Percentiles rank a stretch among this genome's conserved stretches.
These are phyloP conservation scores for Phycodurus eques DNA, from an alignment of 2,113 vertebrate genomes.

Conservation along the genomic window DNA sequence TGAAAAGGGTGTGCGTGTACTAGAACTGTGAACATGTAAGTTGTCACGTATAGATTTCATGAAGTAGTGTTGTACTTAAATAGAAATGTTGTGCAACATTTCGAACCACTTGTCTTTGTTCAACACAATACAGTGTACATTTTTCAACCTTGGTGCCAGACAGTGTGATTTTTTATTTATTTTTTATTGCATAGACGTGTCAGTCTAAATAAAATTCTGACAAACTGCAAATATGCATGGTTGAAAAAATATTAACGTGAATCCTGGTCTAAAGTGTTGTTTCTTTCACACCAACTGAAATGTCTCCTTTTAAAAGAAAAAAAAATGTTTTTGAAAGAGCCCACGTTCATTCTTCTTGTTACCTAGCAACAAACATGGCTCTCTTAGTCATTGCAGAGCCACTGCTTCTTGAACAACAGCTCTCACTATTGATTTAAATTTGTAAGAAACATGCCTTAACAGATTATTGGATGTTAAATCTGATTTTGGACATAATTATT, in stretches of 20 bases:
- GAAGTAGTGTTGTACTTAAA: not conserved
- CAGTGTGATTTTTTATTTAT: not conserved
- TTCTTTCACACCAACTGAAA: slow-evolving; percentile 53
- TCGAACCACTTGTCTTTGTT: not conserved
- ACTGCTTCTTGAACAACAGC: slow-evolving; percentile 31
- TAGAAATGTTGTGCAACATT: not conserved
- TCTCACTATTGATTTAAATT: not conserved
- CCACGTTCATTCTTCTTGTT: slow-evolving; percentile 75
- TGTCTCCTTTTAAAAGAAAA: slow-evolving; percentile 53
- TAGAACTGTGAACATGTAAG: slow-evolving; percentile 25
- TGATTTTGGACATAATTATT: not conserved
- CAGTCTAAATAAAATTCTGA: slow-evolving; percentile 12
- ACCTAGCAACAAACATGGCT: slow-evolving; percentile 83
- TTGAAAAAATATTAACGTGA: slow-evolving; percentile 34
- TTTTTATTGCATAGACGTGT: not conserved
- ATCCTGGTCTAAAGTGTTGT: slow-evolving; percentile 33
- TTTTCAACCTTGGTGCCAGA: not conserved
- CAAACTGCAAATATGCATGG: slow-evolving; percentile 7
- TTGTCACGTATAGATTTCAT: slow-evolving; percentile 6
- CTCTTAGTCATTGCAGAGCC: slow-evolving; percentile 72
- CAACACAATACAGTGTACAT: not conserved
- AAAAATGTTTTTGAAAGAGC: slow-evolving; percentile 75
- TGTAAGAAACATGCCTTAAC: slow-evolving; percentile 4
- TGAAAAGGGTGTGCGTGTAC: slow-evolving; percentile 26
- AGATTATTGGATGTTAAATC: slow-evolving; percentile 17